A percentile compares a stretch with the other conserved stretches of the same genome.
Conservation (phyloP, 1,140 invertebrate genomes). For the Aradophagus sp. region DNA sequence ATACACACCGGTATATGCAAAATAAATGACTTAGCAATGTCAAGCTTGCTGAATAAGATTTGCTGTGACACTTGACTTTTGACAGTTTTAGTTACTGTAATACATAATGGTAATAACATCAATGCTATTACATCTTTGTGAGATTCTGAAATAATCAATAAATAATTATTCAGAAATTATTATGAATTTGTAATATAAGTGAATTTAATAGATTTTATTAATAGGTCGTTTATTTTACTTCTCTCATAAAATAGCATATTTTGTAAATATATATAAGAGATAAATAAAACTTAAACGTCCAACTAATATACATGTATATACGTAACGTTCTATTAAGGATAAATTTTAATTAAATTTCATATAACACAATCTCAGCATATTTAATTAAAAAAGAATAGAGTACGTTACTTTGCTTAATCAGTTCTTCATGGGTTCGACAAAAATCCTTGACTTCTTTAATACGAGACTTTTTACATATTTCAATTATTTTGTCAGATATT, state of each 20-base stretch:
- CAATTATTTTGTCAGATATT: constrained; percentile 1
- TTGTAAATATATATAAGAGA: too few relatives aligned
- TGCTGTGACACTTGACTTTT: constrained; percentile 1
- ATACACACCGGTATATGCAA: constrained; percentile 20
- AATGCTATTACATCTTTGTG: constrained; percentile 16
- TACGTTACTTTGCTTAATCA: constrained; percentile 9
- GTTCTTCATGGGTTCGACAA: not conserved
- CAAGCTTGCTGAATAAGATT: constrained; percentile 8
- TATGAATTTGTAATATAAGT: constrained; percentile 2
- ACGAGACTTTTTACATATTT: constrained; percentile 13
- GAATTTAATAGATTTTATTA: too few relatives aligned
- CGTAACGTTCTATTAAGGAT: too few relatives aligned
- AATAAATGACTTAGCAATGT: constrained; percentile 23
- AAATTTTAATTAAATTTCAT: constrained; percentile 1
- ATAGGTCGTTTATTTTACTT: too few relatives aligned
- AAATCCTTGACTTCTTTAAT: constrained; percentile 16
- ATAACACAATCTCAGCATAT: too few relatives aligned
- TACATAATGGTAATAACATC: constrained; percentile 6
- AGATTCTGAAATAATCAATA: constrained; percentile 10
- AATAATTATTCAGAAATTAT: constrained; percentile 4
- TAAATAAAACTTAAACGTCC: too few relatives aligned
- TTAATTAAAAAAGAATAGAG: too few relatives aligned
- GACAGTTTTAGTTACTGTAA: constrained; percentile 6
- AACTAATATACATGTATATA: too few relatives aligned
- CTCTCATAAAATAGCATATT: too few relatives aligned